Base-by-base conservation (phyloP, 2,888 invertebrate species). In the Aphodius sticticus region DNA sequence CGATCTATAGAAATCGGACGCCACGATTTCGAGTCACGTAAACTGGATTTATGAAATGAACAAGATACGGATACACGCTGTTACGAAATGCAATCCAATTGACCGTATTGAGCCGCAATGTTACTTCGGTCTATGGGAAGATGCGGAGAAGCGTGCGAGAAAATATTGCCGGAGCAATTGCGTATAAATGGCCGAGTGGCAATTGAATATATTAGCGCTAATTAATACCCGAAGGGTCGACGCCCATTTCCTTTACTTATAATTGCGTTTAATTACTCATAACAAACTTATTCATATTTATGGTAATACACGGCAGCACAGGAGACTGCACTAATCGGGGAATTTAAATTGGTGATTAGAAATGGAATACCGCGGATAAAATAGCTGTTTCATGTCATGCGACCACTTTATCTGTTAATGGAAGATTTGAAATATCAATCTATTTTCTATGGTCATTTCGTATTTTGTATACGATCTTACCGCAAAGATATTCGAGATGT, bases 81-180 rank as follows among this genome's bases (percentile, higher is more conserved):
- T 74, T 74, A 35, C 36, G 74, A 74, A 74, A 74, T 74, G 74
- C 35, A 74, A 74, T 74, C 74, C 74, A 74, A 74, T 74, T 37
- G 74, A 37, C 36, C n/a, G 74, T 35, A 36, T 74, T 74, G 74
- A 53, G 53, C 53, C 53, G 53, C 53, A 53, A 53, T 53, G 53
- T 53, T 53, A 5, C 12, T 53, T 5, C 53, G 53, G 53, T 53
- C 53, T 53, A 53, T 53, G 53, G 53, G 53, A 53, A 53, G 53
- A 53, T 53, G 53, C 53, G 7, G 53, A 53, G 53, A 53, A 53
- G 53, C 53, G 53, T 53, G 53, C 53, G 7, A 53, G 53, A 53
- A 53, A 53, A 53, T 53, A 53, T 53, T 9, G 53, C 12, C 53
- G 53, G 12, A 5, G 53, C 53, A 53, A 53, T 53, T 53, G 53